A percentile compares a stretch with the other conserved stretches of the same genome.
phyloP scores from a whole-genome alignment of 2,888 invertebrate species.

The Incurvaria masculella region DNA sequence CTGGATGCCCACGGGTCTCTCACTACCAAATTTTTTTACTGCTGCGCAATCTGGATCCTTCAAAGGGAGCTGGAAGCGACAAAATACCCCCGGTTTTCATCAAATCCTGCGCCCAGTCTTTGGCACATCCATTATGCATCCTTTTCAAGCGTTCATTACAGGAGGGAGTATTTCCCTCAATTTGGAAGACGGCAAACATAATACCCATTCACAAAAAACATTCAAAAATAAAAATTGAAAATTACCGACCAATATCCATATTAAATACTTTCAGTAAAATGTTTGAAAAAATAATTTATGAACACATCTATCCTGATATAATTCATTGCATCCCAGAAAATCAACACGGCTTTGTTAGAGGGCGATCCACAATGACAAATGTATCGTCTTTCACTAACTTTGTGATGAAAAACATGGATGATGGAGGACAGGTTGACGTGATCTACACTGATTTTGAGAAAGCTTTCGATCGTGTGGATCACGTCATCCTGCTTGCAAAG shows the following conservation, averaged over 20 bases:
- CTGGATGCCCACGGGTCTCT: not conserved
- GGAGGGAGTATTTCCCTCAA: not conserved
- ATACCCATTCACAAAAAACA: not conserved
- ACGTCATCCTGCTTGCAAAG: constrained; percentile 1
- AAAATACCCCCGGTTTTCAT: not conserved
- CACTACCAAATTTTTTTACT: not conserved
- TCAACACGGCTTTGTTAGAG: constrained; percentile 1
- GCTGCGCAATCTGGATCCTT: not conserved
- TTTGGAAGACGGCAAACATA: constrained; percentile 1
- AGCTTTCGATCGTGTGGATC: constrained; percentile 1
- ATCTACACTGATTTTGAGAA: not conserved
- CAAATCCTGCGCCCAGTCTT: not conserved
- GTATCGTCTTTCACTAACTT: not conserved
- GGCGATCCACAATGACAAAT: not conserved
- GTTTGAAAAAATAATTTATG: constrained; percentile 2
- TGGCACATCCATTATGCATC: not conserved
- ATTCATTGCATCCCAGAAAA: not conserved
- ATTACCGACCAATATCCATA: constrained; percentile 1
- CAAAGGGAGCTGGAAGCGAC: constrained; percentile 1
- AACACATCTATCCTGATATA: not conserved
- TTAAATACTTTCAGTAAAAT: not conserved
- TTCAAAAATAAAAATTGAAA: not conserved
- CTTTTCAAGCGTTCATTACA: not conserved
- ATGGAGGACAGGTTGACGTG: not conserved
- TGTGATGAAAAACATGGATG: not conserved